phyloP scores from a whole-genome alignment of 2,888 invertebrate species.

The Clepsis dumicolana region DNA sequence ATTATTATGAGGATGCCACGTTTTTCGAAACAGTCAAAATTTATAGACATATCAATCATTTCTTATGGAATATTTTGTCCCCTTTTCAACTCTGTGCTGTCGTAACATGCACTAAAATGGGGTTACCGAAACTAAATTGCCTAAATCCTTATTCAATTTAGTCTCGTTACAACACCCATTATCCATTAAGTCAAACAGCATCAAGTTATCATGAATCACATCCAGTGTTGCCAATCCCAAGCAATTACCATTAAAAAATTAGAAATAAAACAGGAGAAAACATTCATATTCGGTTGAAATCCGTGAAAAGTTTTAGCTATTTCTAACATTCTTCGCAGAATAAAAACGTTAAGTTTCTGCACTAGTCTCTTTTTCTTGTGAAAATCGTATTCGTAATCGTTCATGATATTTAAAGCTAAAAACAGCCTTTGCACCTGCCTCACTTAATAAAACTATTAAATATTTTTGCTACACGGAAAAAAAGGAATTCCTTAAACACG shows the following conservation, averaged over 20 bases:
- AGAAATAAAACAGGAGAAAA: no score
- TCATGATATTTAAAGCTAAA: no score
- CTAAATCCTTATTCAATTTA: slow-evolving; percentile 5
- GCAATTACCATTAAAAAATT: background rate
- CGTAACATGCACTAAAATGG: background rate
- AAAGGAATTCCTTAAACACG: no score
- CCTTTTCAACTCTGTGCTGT: background rate
- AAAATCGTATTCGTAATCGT: no score
- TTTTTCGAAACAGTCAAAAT: background rate
- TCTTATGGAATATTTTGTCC: background rate
- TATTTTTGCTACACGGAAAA: no score
- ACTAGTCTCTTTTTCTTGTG: no score
- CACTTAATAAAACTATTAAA: no score
- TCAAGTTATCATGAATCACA: slow-evolving; percentile 21
- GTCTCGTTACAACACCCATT: background rate
- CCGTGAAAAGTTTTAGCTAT: no score
- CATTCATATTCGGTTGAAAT: no score
- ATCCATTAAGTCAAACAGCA: background rate
- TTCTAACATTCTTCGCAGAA: no score
- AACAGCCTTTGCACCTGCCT: no score
- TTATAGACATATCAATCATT: background rate
- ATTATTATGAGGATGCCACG: background rate
- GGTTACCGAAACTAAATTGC: background rate
- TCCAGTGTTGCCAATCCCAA: background rate
- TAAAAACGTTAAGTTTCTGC: no score